A percentile compares a stretch with the other conserved stretches of the same genome.
phyloP scores from a whole-genome alignment of 2,888 invertebrate species.

The Neoascia interrupta region DNA sequence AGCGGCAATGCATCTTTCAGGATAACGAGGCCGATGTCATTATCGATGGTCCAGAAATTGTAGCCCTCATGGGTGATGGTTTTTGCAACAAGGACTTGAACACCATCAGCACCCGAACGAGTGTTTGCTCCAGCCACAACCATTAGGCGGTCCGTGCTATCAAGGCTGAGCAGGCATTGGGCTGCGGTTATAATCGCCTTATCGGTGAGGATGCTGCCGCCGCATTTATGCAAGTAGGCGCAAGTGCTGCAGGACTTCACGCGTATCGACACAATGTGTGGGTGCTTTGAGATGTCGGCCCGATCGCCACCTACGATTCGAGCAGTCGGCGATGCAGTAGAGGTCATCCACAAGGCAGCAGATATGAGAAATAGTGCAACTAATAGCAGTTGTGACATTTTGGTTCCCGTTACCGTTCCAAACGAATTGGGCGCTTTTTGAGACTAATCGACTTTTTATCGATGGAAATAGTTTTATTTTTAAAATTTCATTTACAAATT shows the following conservation, averaged over 20 bases:
- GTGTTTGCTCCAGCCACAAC: constrained; percentile 82
- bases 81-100: constrained; percentile 80
- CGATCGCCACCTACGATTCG: constrained; percentile 75
- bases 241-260: constrained; percentile 70
- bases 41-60: constrained; percentile 80
- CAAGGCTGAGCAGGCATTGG: constrained; percentile 73
- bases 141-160: constrained; percentile 70
- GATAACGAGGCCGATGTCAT: constrained; percentile 81
- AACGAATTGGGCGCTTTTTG: background rate
- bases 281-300: constrained; percentile 71
- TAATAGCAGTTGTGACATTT: constrained; percentile 32
- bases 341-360: background rate
- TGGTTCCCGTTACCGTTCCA: background rate
- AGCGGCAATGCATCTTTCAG: constrained; percentile 73
- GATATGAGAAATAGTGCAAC: background rate
- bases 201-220: constrained; percentile 72
- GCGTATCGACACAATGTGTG: constrained; percentile 74
- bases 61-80: constrained; percentile 80
- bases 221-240: constrained; percentile 73
- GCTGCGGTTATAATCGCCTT: constrained; percentile 74
- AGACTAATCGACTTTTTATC: constrained; percentile 2
- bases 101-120: constrained; percentile 79
- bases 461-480: constrained; percentile 6
- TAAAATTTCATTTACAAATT: background rate
- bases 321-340: constrained; percentile 14